phyloP scores from a whole-genome alignment of 2,888 invertebrate genomes.

The Mystacides longicornis region DNA sequence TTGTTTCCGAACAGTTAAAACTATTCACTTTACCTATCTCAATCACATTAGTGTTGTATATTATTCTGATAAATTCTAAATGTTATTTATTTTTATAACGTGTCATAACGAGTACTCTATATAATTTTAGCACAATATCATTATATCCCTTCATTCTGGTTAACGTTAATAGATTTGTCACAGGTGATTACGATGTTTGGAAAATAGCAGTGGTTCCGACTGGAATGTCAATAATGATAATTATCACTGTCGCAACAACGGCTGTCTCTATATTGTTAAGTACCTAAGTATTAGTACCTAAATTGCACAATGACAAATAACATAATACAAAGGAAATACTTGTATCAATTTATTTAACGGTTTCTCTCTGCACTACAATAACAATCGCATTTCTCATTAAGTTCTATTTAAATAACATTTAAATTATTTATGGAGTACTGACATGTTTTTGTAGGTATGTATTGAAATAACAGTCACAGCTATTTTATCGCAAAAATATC shows the following conservation, averaged over 20 bases:
- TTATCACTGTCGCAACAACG: not conserved
- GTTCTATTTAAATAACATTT: slow-evolving; percentile 1
- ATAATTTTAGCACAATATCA: not conserved
- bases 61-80: too few species aligned
- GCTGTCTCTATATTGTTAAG: not conserved
- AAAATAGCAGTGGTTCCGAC: not conserved
- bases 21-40: too few species aligned
- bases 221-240: too few species aligned
- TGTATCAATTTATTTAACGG: too few species aligned
- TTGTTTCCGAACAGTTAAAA: too few species aligned
- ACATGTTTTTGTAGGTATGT: too few species aligned
- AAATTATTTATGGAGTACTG: not conserved
- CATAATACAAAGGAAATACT: not conserved
- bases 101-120: too few species aligned
- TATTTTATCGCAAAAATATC: too few species aligned
- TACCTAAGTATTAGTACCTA: not conserved
- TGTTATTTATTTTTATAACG: too few species aligned
- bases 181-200: not conserved
- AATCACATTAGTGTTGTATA: too few species aligned
- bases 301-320: not conserved
- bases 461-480: too few species aligned
- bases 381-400: not conserved
- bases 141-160: not conserved
- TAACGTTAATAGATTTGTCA: not conserved
- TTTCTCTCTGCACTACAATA: not conserved